Percentiles rank a stretch among this genome's conserved stretches.
These are phyloP conservation scores for Choristoneura rosaceana DNA, from an alignment of 2,888 invertebrate genomes.

Conservation along the genomic window DNA sequence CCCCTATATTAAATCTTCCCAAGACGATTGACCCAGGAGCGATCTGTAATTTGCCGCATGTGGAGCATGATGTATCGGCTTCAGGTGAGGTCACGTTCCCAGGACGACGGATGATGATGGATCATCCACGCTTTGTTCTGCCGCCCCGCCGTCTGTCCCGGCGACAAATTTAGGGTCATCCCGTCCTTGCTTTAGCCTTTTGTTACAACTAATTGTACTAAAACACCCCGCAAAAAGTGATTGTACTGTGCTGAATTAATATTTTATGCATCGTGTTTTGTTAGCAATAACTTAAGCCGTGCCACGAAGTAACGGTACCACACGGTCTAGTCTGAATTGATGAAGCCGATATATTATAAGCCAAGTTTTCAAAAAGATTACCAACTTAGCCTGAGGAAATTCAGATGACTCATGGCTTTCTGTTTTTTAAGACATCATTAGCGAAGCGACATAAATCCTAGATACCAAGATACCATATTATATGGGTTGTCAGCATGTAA, in stretches of 20 bases:
- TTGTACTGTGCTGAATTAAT: constrained; percentile 19
- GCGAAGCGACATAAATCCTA: constrained; percentile 38
- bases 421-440: constrained; percentile 40
- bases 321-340: constrained; percentile 30
- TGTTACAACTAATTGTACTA: constrained; percentile 58
- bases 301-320: constrained; percentile 32
- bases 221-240: constrained; percentile 35
- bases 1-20: constrained; percentile 48
- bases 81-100: constrained; percentile 79
- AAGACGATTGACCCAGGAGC: constrained; percentile 50
- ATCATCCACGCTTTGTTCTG: constrained; percentile 78
- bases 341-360: constrained; percentile 30
- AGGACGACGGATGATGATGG: constrained; percentile 80
- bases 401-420: constrained; percentile 31
- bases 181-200: constrained; percentile 56
- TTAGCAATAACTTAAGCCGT: constrained; percentile 16
- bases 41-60: constrained; percentile 61
- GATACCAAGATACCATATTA: constrained; percentile 45
- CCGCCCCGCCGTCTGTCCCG: constrained; percentile 62
- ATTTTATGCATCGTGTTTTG: not conserved
- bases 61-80: constrained; percentile 70
- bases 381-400: constrained; percentile 32
- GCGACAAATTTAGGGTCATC: constrained; percentile 81
- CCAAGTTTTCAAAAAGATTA: constrained; percentile 23
- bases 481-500: constrained; percentile 71